Conservation (phyloP, 2,888 invertebrate genomes). For the Meandrusa payeni region DNA sequence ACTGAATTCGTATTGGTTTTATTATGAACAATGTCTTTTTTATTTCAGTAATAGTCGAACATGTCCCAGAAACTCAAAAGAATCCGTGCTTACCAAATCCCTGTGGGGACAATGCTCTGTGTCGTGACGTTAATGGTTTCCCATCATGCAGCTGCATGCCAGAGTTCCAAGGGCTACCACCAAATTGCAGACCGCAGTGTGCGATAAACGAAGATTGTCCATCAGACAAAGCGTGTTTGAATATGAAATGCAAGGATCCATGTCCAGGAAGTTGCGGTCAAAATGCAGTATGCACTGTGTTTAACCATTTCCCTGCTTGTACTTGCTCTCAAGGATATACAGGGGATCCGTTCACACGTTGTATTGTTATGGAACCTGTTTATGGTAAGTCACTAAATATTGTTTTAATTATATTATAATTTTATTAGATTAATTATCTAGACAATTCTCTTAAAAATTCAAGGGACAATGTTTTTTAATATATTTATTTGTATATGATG, state of each 20-base stretch:
- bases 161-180: slow-evolving; percentile 85
- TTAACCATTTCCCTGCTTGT: slow-evolving; percentile 86
- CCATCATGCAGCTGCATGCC: slow-evolving; percentile 85
- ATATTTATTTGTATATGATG: too few relatives aligned
- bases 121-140: slow-evolving; percentile 79
- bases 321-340: slow-evolving; percentile 85
- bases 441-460: too few relatives aligned
- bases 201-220: slow-evolving; percentile 86
- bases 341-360: slow-evolving; percentile 89
- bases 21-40: slow-evolving; percentile 13
- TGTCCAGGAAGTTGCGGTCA: slow-evolving; percentile 87
- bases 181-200: slow-evolving; percentile 88
- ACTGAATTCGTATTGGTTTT: not conserved
- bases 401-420: too few relatives aligned
- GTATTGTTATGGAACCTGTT: slow-evolving; percentile 72
- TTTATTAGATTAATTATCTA: slow-evolving; percentile 21
- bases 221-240: slow-evolving; percentile 86
- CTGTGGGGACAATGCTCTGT: slow-evolving; percentile 85
- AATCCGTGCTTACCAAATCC: slow-evolving; percentile 87
- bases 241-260: slow-evolving; percentile 86
- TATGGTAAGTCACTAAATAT: slow-evolving; percentile 46
- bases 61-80: slow-evolving; percentile 52
- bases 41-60: slow-evolving; percentile 46
- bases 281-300: slow-evolving; percentile 82
- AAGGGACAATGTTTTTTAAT: slow-evolving; percentile 8